Evolutionary conservation across 2,888 invertebrate species (phyloP), one percentile per base, ranked within the genome.

Genomic region (Lydus trimaculatus): DNA sequence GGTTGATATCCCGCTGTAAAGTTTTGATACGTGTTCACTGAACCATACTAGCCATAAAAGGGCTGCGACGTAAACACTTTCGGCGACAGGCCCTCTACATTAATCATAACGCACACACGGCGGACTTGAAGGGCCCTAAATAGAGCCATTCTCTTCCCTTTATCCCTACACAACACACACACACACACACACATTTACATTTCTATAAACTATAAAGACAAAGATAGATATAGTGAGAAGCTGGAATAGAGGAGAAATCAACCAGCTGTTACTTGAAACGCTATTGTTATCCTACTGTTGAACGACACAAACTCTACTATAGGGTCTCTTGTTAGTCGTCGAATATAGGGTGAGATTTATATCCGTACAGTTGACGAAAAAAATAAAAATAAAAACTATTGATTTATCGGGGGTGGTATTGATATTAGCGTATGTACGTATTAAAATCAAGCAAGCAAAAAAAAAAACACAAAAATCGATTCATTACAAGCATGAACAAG

Each of bases 21-120:
- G 84, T 85, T 85, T 83, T 84, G 85, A 85, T 85, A 84, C 84
- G 84, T 82, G 84, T 82, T 82, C 85, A 83, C 70, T 79, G 84
- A 84, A 79, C 82, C 82, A 84, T 84, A 80, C 78, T 77, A 72
- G 77, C 56, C 75, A 82, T 82, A 83, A 84, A 84, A 84, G 84
- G 81, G 81, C 82, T 82, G 79, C 74, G 80, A 78, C 72, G 82
- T 83, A 83, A 83, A 84, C 82, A 84, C 80, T 79, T 80, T 79
- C 79, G 70, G 74, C 75, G 79, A 79, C 79, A 79, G 78, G 80
- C 80, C 80, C 56, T 56, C 56, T 78, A 80, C 83, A 84, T 84
- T 84, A 84, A 84, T 84, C 84, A 84, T 84, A 84, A 83, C 84
- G 77, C 76, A 74, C 73, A 72, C 69, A 78, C 73, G 73, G 76